Conservation (phyloP, 2,113 vertebrate species). For the Ovis aries region DNA sequence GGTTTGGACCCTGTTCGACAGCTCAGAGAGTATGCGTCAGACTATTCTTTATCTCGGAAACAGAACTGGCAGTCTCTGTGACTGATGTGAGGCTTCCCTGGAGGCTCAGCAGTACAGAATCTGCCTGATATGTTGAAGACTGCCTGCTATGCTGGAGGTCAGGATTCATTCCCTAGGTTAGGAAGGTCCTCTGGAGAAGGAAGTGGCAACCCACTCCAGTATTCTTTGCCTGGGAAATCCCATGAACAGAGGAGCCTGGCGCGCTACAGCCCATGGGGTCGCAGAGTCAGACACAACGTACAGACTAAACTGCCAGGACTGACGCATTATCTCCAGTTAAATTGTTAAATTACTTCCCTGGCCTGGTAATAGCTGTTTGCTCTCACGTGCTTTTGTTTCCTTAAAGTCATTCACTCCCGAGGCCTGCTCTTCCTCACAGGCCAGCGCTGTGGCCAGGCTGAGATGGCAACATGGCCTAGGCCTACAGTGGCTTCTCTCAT, state of each 20-base stretch:
- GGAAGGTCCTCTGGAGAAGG: not conserved
- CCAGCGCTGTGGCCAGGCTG: not conserved
- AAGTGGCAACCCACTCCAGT: not conserved
- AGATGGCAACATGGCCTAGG: accelerated
- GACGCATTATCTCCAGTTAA: not conserved
- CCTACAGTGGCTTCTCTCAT: not conserved
- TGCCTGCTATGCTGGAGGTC: not conserved
- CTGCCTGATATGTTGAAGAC: not conserved
- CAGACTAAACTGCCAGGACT: not conserved
- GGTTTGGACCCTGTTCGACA: not conserved
- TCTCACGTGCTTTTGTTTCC: not conserved
- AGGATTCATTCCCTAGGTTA: not conserved
- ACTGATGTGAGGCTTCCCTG: not conserved
- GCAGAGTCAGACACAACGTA: not conserved
- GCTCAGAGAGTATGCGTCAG: not conserved
- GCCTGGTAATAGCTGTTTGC: not conserved
- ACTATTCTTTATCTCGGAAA: not conserved
- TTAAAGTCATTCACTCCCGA: not conserved
- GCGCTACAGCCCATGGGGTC: not conserved
- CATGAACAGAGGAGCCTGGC: not conserved
- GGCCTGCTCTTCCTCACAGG: not conserved
- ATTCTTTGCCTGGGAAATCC: not conserved
- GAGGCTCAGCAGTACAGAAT: not conserved
- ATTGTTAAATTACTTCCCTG: not conserved
- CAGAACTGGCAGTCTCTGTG: not conserved